Evolutionary conservation across 2,113 vertebrate genomes (phyloP).

Genomic region (cattle (Bos taurus)): DNA sequence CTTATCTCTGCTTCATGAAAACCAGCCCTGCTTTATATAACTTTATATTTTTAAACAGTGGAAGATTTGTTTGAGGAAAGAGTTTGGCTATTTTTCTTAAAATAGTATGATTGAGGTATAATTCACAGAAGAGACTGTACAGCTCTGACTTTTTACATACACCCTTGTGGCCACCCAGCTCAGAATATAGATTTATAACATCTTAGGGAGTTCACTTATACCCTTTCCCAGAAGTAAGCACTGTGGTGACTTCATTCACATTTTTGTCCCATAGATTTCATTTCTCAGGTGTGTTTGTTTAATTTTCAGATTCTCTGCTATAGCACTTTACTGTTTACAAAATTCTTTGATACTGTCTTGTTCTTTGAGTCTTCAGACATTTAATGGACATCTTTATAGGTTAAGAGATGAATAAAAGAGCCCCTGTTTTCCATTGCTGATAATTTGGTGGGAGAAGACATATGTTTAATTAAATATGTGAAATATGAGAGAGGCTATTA

Average conservation of each 20-base stretch:
- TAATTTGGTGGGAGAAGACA: background rate
- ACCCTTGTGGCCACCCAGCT: background rate
- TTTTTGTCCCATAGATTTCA: background rate
- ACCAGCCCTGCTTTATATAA: background rate
- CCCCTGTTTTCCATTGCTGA: background rate
- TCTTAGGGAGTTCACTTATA: background rate
- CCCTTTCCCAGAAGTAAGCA: background rate
- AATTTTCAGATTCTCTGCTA: background rate
- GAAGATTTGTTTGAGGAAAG: background rate
- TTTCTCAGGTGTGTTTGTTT: background rate
- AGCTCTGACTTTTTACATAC: background rate
- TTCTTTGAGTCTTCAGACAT: background rate
- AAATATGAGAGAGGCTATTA: background rate
- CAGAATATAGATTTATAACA: background rate
- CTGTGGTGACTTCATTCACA: background rate
- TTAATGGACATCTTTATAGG: background rate
- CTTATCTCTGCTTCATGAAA: background rate
- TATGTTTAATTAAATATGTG: background rate
- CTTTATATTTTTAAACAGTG: background rate
- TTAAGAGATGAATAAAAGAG: background rate
- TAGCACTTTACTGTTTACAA: background rate
- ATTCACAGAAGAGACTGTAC: background rate
- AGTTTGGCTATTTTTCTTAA: background rate
- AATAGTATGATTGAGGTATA: background rate
- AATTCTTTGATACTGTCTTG: background rate